phyloP scores from a whole-genome alignment of 1,140 invertebrate genomes.

The Lutraria rhynchaena region DNA sequence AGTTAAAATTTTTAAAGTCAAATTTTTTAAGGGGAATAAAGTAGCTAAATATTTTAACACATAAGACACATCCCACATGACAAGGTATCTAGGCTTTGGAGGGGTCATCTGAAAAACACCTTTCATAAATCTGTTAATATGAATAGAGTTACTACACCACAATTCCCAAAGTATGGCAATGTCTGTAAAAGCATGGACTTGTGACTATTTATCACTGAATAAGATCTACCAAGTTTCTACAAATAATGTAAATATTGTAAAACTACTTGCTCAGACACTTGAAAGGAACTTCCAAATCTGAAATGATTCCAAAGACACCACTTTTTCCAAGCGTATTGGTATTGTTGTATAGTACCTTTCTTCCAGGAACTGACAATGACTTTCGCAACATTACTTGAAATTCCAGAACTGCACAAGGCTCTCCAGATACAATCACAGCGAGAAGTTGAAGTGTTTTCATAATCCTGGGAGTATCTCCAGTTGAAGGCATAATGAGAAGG shows the following conservation, averaged over 20 bases:
- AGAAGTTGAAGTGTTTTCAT: slow-evolving; percentile 9
- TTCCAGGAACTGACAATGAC: not conserved
- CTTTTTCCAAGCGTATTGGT: not conserved
- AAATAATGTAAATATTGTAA: slow-evolving; percentile 1
- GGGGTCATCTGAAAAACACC: too few species aligned
- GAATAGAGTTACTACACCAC: not conserved
- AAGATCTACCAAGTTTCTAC: not conserved
- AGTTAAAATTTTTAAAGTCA: too few species aligned
- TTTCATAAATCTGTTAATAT: not conserved
- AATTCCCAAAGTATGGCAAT: not conserved
- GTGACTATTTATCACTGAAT: not conserved
- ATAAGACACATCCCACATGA: too few species aligned
- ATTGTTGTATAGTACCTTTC: not conserved
- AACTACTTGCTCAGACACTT: not conserved
- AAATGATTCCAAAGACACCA: not conserved
- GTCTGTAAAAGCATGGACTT: not conserved
- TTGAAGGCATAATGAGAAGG: not conserved
- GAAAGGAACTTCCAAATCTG: not conserved
- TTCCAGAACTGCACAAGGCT: not conserved
- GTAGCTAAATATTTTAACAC: too few species aligned
- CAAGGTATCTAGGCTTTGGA: too few species aligned
- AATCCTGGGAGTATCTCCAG: not conserved
- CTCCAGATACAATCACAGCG: slow-evolving; percentile 10
- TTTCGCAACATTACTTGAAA: not conserved
- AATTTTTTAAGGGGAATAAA: too few species aligned